Evolutionary conservation across 2,113 vertebrate species (phyloP).

Genomic region (Chaetodon auriga): DNA sequence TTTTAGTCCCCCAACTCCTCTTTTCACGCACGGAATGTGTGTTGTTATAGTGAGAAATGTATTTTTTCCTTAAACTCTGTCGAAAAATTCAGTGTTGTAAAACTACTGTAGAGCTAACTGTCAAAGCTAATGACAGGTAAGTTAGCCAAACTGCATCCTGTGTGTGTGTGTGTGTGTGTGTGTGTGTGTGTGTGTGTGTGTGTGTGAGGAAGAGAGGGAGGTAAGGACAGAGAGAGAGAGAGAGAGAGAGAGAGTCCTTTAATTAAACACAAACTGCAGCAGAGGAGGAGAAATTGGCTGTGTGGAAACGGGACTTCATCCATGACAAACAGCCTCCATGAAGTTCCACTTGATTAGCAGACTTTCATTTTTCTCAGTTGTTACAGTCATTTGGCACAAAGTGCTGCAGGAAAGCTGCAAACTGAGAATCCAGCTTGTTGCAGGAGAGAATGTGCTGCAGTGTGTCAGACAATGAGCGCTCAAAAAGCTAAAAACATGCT

Average conservation of each 20-base stretch:
- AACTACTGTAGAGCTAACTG: not conserved
- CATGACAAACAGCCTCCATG: too few species aligned
- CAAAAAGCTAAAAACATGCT: too few species aligned
- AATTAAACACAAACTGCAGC: slow-evolving; percentile 31
- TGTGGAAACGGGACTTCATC: slow-evolving; percentile 1
- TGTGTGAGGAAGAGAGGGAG: too few species aligned
- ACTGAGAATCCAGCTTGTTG: not conserved
- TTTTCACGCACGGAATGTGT: too few species aligned
- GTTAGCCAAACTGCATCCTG: not conserved
- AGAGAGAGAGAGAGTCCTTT: not conserved
- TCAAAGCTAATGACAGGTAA: not conserved
- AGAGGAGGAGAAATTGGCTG: slow-evolving; percentile 11
- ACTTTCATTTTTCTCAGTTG: not conserved
- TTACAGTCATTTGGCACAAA: not conserved
- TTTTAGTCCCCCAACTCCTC: not conserved
- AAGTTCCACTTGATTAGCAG: not conserved
- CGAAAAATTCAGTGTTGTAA: too few species aligned
- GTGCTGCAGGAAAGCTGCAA: not conserved
- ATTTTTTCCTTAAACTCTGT: too few species aligned
- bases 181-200: too few species aligned
- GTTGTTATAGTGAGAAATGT: too few species aligned
- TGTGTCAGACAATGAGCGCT: too few species aligned
- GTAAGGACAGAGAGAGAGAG: not conserved
- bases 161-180: too few species aligned
- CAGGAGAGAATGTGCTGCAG: not conserved